These are phyloP conservation scores for Sanderia malayensis DNA, from an alignment of 30 jellyfish, hydroid and myxozoan genomes.

Conservation along the genomic window DNA sequence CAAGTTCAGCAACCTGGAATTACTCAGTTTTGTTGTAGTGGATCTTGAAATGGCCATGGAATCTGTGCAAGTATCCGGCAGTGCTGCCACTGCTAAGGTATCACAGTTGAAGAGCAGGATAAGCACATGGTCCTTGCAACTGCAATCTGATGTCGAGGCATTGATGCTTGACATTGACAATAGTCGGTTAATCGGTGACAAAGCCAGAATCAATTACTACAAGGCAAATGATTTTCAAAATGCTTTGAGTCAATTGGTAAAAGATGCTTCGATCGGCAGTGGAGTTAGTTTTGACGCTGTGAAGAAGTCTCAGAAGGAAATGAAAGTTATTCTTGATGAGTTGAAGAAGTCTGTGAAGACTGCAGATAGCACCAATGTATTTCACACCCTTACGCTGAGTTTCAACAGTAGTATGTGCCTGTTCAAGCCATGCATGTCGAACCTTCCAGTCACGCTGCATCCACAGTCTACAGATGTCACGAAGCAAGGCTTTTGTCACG, in stretches of 20 bases:
- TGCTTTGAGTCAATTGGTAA: not conserved
- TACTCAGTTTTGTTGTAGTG: conserved; percentile 46
- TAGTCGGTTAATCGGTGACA: conserved; percentile 22
- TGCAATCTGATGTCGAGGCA: conserved; percentile 41
- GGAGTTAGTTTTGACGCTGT: conserved; percentile 19
- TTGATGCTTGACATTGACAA: conserved; percentile 35
- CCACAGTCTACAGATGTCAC: conserved; percentile 61
- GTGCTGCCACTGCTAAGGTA: conserved; percentile 1
- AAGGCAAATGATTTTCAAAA: conserved; percentile 25
- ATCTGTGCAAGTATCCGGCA: conserved; percentile 13
- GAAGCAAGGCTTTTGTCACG: conserved; percentile 68
- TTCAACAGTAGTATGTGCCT: conserved; percentile 78
- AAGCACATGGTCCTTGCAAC: conserved; percentile 43
- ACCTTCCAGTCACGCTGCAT: conserved; percentile 27
- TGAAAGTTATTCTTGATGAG: conserved; percentile 36
- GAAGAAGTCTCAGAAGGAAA: conserved; percentile 12
- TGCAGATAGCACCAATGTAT: conserved; percentile 18
- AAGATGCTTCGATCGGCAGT: not conserved
- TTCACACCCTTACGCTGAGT: conserved; percentile 41
- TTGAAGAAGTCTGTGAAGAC: conserved; percentile 32
- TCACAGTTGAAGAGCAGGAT: not conserved
- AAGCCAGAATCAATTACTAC: conserved; percentile 38
- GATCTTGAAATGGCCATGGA: conserved; percentile 56
- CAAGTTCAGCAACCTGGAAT: conserved; percentile 38
- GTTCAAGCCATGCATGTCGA: conserved; percentile 69